Evolutionary conservation across 2,113 vertebrate species (phyloP), one percentile per base, ranked within the genome.

Genomic region (Caretta caretta): DNA sequence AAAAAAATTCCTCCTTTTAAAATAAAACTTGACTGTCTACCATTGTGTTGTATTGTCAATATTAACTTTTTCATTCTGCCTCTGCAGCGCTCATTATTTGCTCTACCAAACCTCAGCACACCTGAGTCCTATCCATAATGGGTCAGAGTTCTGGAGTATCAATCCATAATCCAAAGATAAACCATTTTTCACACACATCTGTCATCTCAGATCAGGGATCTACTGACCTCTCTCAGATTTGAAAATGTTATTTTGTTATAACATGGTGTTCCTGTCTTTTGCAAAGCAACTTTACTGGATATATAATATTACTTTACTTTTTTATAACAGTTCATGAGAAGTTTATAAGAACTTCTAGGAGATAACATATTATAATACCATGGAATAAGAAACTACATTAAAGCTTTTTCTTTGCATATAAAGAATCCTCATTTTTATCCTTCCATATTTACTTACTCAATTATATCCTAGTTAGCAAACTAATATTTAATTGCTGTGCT

Each of bases 301-400:
- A 83, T n/a, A 86, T 86, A 85, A 54, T 51, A 82, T 56, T 50
- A 53, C 10, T 53, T 72, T 17, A n/a, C 9, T 72, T 5, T 31
- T 35, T 35, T n/a, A 4, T 2, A 5, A 1, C 25, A 19, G 76
- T 2, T 31, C 1, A 8, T 2, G 3, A 10, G 50, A 42, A 20
- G 57, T 24, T 62, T 0, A 2, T 1, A 38, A 69, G 65, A 38
- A 31, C 13, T 35, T 25, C 50, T 0, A 2, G 69, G 54, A 14
- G 42, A 46, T 22, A 46, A 46, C 42, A 46, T 38, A 42, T 10
- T 0, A 0, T 24, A 22, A 46, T 19, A 22, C n/a, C 16, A 11
- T 17, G 42, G 50, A 57, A 56, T n/a, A 38, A 38, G 65, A 72
- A 38, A 20, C n/a, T 69, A 31, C 62, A 10, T 3, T 0, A 46